Evolutionary conservation across 2,797 vertebrate species (phyloP).

Genomic region (Margarornis squamiger): DNA sequence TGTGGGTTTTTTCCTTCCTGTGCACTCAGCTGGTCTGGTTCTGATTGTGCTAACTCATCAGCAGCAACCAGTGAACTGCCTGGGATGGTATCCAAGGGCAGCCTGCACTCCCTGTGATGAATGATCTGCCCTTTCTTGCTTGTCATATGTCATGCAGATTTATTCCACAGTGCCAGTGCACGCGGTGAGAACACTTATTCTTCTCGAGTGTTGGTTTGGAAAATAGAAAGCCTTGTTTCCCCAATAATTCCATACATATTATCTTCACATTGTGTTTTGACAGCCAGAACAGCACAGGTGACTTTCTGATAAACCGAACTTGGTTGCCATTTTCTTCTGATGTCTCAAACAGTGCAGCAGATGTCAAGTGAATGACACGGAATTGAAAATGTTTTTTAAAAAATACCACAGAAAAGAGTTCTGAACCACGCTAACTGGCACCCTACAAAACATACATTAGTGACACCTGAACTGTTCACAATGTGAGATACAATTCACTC

Average conservation of each 20-base stretch:
- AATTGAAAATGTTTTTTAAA: background rate
- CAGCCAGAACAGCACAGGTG: background rate
- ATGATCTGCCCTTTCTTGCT: constrained; percentile 61
- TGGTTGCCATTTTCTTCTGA: background rate
- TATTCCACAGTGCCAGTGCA: background rate
- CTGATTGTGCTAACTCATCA: constrained; percentile 39
- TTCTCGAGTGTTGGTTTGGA: background rate
- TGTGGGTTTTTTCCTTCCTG: background rate
- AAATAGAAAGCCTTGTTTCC: background rate
- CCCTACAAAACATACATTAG: background rate
- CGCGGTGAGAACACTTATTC: background rate
- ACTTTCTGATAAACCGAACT: background rate
- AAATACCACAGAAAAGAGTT: background rate
- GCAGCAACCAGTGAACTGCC: constrained; percentile 29
- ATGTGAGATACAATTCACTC: background rate
- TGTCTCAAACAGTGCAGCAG: background rate
- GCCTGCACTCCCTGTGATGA: constrained; percentile 35
- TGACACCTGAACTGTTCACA: background rate
- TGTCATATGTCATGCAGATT: constrained; percentile 28
- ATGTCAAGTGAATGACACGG: background rate
- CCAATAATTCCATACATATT: background rate
- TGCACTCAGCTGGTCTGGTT: constrained; percentile 20
- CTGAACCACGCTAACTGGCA: background rate
- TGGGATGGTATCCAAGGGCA: constrained; percentile 46
- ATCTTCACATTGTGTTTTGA: constrained; percentile 2